Percentiles rank a stretch among this genome's conserved stretches.
Evolutionary conservation across 30 jellyfish, hydroid and myxozoan species (phyloP).

Genomic region (Chrysaora quinquecirrha): DNA sequence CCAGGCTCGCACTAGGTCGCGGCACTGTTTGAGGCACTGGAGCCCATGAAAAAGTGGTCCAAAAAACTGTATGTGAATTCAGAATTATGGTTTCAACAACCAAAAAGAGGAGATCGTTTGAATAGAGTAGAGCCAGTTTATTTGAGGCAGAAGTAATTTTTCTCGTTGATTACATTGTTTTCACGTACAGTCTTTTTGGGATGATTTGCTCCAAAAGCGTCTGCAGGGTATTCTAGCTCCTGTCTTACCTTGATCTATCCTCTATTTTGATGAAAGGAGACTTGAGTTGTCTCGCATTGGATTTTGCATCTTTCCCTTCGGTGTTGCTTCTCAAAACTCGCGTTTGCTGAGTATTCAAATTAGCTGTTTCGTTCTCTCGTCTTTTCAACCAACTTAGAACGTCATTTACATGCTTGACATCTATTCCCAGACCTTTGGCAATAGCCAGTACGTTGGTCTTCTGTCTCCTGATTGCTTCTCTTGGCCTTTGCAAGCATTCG

Average conservation of each 20-base stretch:
- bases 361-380: neutral
- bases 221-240: too few species aligned
- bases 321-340: neutral
- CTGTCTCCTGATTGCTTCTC: neutral
- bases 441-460: slow-evolving; percentile 23
- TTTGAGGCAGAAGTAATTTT: too few species aligned
- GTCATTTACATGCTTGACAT: slow-evolving; percentile 25
- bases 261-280: slow-evolving; percentile 56
- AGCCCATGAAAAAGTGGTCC: too few species aligned
- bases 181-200: too few species aligned
- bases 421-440: slow-evolving; percentile 39
- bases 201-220: too few species aligned
- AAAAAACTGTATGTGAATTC: too few species aligned
- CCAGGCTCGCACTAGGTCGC: too few species aligned
- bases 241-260: slow-evolving; percentile 41
- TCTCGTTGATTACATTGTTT: too few species aligned
- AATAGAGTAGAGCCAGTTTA: too few species aligned
- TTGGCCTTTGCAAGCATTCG: slow-evolving; percentile 38
- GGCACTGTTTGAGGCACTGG: too few species aligned
- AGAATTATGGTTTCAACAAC: too few species aligned
- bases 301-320: neutral
- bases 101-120: too few species aligned
- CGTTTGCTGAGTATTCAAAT: neutral
- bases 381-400: neutral
- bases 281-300: neutral